These are phyloP conservation scores for Poecilia picta DNA, from an alignment of 2,797 vertebrate genomes.

Conservation along the genomic window DNA sequence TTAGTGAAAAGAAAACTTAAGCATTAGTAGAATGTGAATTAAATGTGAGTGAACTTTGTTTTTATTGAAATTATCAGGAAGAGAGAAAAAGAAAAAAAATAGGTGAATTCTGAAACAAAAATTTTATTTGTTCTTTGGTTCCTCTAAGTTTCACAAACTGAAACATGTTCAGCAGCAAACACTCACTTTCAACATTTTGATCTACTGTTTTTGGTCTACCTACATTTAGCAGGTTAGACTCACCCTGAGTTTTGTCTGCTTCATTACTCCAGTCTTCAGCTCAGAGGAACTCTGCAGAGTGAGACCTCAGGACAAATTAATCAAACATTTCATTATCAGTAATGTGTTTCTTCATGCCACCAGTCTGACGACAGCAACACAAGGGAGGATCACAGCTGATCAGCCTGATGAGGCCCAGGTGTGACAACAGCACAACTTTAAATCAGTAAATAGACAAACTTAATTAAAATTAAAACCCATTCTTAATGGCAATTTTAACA, in stretches of 20 bases:
- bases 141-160: slow-evolving; percentile 36
- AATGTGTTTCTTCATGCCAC: not conserved
- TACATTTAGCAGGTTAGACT: not conserved
- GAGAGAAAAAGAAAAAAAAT: not conserved
- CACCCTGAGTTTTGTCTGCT: slow-evolving; percentile 9
- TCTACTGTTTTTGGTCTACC: not conserved
- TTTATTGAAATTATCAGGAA: not conserved
- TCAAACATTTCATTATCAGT: not conserved
- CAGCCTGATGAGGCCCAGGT: not conserved
- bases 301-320: too few relatives aligned
- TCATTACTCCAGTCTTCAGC: slow-evolving; percentile 43
- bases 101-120: not conserved
- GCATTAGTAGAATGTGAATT: too few relatives aligned
- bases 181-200: not conserved
- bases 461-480: not conserved
- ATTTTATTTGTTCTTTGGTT: slow-evolving; percentile 4
- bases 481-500: not conserved
- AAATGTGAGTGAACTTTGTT: not conserved
- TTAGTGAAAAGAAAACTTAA: not conserved
- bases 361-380: not conserved
- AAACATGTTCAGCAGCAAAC: slow-evolving; percentile 32
- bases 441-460: not conserved
- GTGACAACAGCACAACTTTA: not conserved
- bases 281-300: slow-evolving; percentile 3
- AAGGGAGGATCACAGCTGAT: not conserved